Evolutionary conservation across 2,888 invertebrate species (phyloP).

Genomic region (Caenorhabditis sulstoni): DNA sequence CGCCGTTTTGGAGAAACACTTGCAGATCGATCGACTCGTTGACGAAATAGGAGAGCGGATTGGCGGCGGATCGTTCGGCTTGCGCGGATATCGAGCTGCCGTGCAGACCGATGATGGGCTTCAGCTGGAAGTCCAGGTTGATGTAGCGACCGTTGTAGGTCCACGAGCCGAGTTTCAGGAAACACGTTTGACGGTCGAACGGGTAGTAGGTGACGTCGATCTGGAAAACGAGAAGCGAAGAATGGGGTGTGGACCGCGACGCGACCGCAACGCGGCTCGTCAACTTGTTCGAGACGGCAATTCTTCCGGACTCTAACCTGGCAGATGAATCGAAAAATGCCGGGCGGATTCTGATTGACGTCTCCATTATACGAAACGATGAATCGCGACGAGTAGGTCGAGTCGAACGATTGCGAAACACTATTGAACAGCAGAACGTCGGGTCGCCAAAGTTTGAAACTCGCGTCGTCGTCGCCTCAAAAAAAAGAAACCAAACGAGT

Average conservation of each 20-base stretch:
- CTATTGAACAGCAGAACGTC: conserved; percentile 72
- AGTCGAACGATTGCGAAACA: conserved; percentile 70
- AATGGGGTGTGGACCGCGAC: too few relatives aligned
- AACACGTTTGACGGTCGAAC: conserved; percentile 70
- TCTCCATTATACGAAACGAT: conserved; percentile 66
- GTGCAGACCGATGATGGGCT: conserved; percentile 63
- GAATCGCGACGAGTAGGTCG: conserved; percentile 70
- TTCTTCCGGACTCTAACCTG: conserved; percentile 29
- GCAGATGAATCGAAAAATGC: conserved; percentile 70
- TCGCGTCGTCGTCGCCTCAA: conserved; percentile 64
- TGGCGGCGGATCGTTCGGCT: conserved; percentile 45
- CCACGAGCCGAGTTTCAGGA: conserved; percentile 70
- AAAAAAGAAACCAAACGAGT: not conserved
- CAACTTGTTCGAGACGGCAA: too few relatives aligned
- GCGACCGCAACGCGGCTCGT: too few relatives aligned
- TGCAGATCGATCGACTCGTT: conserved; percentile 72
- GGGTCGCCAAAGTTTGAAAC: conserved; percentile 69
- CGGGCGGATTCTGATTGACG: conserved; percentile 71
- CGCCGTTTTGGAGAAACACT: conserved; percentile 70
- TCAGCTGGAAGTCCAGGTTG: conserved; percentile 66
- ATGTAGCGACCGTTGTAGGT: conserved; percentile 70
- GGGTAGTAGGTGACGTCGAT: conserved; percentile 74
- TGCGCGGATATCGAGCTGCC: conserved; percentile 51
- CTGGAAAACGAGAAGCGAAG: too few relatives aligned
- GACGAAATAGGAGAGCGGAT: conserved; percentile 64